phyloP scores from a whole-genome alignment of 1,140 invertebrate species.

The Hyphantria cunea region DNA sequence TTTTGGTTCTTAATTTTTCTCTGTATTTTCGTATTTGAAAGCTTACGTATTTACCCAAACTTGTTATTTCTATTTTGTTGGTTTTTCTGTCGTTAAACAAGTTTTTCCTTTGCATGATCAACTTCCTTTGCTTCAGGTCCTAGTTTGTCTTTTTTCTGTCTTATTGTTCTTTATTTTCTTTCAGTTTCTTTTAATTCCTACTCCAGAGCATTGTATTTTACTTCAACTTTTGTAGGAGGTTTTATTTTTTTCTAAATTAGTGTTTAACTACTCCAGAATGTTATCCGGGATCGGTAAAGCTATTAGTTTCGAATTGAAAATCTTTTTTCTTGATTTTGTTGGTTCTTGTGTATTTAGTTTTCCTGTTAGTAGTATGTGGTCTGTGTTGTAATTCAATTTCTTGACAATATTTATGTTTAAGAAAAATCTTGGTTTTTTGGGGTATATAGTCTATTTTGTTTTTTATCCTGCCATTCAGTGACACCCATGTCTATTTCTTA shows the following conservation, averaged over 20 bases:
- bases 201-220: background rate
- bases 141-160: background rate
- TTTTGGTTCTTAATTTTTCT: constrained; percentile 32
- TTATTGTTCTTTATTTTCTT: background rate
- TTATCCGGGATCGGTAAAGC: background rate
- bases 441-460: background rate
- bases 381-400: background rate
- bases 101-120: background rate
- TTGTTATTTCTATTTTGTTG: constrained; percentile 6
- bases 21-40: constrained; percentile 19
- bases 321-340: background rate
- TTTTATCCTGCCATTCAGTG: background rate
- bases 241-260: background rate
- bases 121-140: background rate
- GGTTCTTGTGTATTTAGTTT: background rate
- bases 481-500: background rate
- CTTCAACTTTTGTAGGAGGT: background rate
- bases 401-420: background rate
- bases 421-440: background rate
- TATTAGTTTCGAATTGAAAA: background rate
- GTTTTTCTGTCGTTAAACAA: background rate
- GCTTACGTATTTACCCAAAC: constrained; percentile 21
- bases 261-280: background rate
- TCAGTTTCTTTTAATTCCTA: background rate
- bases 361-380: background rate